Percentiles rank a stretch among this genome's conserved stretches.
phyloP scores from a whole-genome alignment of 1,140 invertebrate species.

The Drosophila nannoptera region DNA sequence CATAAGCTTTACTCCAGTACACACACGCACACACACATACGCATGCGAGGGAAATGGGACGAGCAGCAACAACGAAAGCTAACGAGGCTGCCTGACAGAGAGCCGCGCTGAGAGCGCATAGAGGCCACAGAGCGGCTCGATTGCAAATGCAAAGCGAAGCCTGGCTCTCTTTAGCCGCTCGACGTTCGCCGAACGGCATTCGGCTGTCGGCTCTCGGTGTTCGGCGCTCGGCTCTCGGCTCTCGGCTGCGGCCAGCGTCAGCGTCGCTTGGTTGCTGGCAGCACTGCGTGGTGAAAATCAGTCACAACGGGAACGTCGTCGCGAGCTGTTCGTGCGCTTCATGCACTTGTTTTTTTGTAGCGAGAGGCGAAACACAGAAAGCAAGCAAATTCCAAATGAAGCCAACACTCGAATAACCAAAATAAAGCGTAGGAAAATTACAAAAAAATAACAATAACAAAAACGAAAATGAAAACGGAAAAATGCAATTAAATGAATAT shows the following conservation, averaged over 20 bases:
- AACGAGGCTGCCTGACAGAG: conserved; percentile 44
- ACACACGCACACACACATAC: conserved; percentile 16
- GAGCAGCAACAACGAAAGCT: conserved; percentile 31
- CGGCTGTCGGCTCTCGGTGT: neutral
- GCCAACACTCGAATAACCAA: conserved; percentile 18
- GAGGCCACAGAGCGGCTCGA: neutral
- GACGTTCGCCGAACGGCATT: too few species aligned
- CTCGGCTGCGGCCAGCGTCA: conserved; percentile 2
- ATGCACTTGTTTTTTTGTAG: conserved; percentile 61
- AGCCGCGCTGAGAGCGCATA: neutral
- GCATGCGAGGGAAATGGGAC: too few species aligned
- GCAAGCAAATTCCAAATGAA: conserved; percentile 24
- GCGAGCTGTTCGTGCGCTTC: conserved; percentile 76
- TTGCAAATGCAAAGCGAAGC: conserved; percentile 8
- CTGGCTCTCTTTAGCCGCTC: neutral
- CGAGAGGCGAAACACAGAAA: conserved; percentile 42
- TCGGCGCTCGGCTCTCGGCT: conserved; percentile 4
- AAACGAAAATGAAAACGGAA: conserved; percentile 16
- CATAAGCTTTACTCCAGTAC: conserved; percentile 27
- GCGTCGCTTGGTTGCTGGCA: conserved; percentile 37
- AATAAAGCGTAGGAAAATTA: conserved; percentile 43
- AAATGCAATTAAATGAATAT: conserved; percentile 2
- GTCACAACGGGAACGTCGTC: conserved; percentile 79
- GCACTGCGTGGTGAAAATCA: conserved; percentile 75
- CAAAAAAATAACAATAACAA: conserved; percentile 30